Conservation (phyloP, 2,797 vertebrate genomes). For the Bovichtus variegatus region DNA sequence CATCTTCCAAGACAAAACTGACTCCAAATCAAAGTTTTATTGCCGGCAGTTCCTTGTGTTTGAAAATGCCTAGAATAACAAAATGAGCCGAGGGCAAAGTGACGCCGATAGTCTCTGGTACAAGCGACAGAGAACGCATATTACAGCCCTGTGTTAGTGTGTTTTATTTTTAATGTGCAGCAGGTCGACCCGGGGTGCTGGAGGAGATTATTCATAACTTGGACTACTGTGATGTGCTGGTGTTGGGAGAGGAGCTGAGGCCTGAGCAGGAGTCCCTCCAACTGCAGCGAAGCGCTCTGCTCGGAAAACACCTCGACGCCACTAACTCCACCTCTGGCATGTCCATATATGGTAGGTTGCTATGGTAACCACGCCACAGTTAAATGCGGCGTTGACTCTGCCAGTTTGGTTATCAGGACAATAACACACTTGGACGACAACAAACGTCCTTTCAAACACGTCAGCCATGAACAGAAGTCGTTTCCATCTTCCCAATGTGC, state of each 20-base stretch:
- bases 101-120: neutral
- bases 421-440: too few species aligned
- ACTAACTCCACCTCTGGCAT: conserved; percentile 96
- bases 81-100: neutral
- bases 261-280: conserved; percentile 91
- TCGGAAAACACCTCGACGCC: conserved; percentile 92
- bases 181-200: conserved; percentile 80
- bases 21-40: conserved; percentile 10
- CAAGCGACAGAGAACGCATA: neutral
- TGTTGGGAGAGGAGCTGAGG: conserved; percentile 91
- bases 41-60: neutral
- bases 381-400: conserved; percentile 83
- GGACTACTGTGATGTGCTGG: conserved; percentile 96
- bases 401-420: neutral
- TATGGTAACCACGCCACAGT: conserved; percentile 58
- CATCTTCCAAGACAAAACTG: neutral
- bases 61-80: conserved; percentile 14
- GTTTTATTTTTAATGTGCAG: conserved; percentile 80
- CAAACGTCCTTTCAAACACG: neutral
- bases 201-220: conserved; percentile 95
- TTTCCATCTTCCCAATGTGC: neutral
- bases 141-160: too few species aligned
- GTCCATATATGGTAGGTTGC: conserved; percentile 92
- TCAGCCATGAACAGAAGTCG: neutral
- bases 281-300: conserved; percentile 85